Conservation (phyloP, 2,113 vertebrate genomes). For the Suricata suricatta region DNA sequence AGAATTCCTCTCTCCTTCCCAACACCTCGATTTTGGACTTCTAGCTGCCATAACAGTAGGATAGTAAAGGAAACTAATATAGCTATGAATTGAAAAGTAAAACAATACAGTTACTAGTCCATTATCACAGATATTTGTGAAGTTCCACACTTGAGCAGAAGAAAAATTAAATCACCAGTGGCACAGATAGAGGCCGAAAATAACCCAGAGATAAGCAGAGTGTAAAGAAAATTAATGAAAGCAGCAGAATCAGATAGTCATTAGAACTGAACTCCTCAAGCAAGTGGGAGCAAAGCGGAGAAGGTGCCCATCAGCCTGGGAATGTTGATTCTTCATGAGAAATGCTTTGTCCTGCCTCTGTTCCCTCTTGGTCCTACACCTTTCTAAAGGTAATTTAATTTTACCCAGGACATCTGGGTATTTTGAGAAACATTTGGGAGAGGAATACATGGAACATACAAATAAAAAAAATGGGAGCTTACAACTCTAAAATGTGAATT, state of each 20-base stretch:
- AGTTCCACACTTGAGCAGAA: background rate
- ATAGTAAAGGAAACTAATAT: background rate
- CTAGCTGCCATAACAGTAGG: background rate
- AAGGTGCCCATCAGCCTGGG: background rate
- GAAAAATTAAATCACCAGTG: background rate
- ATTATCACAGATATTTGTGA: background rate
- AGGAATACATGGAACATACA: background rate
- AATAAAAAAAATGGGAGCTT: background rate
- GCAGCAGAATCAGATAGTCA: background rate
- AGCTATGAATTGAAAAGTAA: background rate
- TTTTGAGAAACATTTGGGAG: background rate
- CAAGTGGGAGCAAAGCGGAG: fast-evolving
- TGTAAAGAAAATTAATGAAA: background rate
- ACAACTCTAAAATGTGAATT: background rate
- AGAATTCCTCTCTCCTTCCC: too few species aligned
- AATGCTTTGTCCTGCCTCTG: fast-evolving
- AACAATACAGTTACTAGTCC: background rate
- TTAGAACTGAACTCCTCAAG: background rate
- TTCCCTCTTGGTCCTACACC: fast-evolving
- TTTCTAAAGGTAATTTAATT: background rate
- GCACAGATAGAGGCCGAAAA: too few species aligned
- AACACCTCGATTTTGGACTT: background rate
- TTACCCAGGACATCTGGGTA: background rate
- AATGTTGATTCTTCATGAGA: too few species aligned
- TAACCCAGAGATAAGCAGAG: background rate